Evolutionary conservation across 2,797 vertebrate genomes (phyloP), one percentile per base, ranked within the genome.

Genomic region (Girardinus metallicus): DNA sequence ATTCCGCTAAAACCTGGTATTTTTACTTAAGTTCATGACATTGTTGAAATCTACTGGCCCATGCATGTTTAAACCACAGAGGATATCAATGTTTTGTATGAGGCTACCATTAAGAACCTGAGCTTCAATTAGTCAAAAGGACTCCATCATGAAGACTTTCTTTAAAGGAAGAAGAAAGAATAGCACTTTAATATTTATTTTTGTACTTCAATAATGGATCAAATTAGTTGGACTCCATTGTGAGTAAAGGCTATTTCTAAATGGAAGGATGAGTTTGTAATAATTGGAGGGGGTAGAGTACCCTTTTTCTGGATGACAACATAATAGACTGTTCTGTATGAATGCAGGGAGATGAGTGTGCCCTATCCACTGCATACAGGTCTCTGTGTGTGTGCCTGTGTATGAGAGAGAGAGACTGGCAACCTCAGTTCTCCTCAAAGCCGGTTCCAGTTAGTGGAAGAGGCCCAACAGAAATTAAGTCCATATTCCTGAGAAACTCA

Each of bases 391-490:
- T 31, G 62, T 46, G 44, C 11, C 36, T 4, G 64, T 79, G 23
- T 49, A n/a, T n/a, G 47, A 18, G 49, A 31, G 12, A 39, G 74
- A 39, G 73, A 10, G 51, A 72, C 74, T 46, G 70, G 43, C 60
- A 83, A 80, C 53, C 43, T 80, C 68, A 71, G 51, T 82, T 75
- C 78, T 82, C 79, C 80, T 85, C 78, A 84, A 90, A 85, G 75
- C 81, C 36, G 75, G 81, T 88, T 90, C 84, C 77, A 89, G 86
- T 87, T 86, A 88, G 82, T 46, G 64, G 80, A 76, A 88, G 79
- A 92, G 85, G 86, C 85, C 86, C 82, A 0, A 53, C 84, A 55
- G 81, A 94, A 93, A 94, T 93, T 34, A 91, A 86, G 73, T 84
- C 89, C 94, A 92, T 86, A 90, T 91, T 94, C 92, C 74, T 81